phyloP scores from a whole-genome alignment of 2,113 vertebrate species.

The Rhodinocichla rosea region DNA sequence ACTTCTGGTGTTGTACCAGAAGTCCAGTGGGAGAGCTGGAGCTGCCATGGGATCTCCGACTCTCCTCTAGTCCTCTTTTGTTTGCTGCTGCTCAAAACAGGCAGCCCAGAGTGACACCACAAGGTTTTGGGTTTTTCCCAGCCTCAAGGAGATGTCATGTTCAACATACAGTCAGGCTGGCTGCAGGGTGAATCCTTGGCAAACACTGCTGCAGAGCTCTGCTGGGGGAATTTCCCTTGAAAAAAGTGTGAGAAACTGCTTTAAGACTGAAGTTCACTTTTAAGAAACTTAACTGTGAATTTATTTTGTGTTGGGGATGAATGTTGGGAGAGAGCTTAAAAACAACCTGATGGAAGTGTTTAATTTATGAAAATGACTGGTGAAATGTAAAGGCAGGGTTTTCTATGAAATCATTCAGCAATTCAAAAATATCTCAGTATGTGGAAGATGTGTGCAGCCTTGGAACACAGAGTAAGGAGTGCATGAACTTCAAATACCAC shows the following conservation, averaged over 20 bases:
- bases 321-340: not conserved
- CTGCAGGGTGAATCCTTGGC: not conserved
- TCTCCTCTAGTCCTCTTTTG: not conserved
- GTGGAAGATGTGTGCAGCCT: not conserved
- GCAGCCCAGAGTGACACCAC: not conserved
- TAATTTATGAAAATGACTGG: not conserved
- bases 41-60: not conserved
- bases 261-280: not conserved
- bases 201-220: not conserved
- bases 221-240: not conserved
- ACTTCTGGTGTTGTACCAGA: not conserved
- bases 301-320: not conserved
- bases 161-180: not conserved
- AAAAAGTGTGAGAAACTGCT: not conserved
- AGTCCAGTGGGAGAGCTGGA: not conserved
- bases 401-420: not conserved
- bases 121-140: not conserved
- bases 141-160: not conserved
- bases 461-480: not conserved
- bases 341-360: not conserved
- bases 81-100: not conserved
- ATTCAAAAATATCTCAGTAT: not conserved
- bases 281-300: not conserved
- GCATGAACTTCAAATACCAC: not conserved
- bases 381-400: not conserved